A percentile compares a stretch with the other conserved stretches of the same genome.
These are phyloP conservation scores for Limanda limanda DNA, from an alignment of 2,113 vertebrate genomes.

Conservation along the genomic window DNA sequence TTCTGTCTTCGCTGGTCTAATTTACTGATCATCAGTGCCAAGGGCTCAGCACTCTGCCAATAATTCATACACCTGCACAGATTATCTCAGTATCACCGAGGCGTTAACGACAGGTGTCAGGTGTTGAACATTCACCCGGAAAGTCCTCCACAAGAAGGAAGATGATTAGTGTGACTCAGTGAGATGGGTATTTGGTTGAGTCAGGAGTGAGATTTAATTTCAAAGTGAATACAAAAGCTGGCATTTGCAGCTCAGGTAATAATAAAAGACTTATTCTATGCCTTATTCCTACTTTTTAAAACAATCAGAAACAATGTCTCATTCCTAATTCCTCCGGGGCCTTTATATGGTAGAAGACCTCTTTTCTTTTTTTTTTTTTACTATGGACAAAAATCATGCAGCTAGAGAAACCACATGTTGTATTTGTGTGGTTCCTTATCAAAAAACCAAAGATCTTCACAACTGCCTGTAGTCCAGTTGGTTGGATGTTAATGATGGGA, in stretches of 20 bases:
- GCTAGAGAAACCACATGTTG: conserved; percentile 73
- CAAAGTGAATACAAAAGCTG: conserved; percentile 45
- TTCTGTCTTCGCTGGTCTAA: conserved; percentile 65
- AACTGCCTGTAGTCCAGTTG: conserved; percentile 65
- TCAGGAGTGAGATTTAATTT: conserved; percentile 49
- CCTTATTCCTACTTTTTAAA: conserved; percentile 53
- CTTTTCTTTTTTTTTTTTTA: conserved; percentile 27
- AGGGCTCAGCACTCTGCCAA: conserved; percentile 54
- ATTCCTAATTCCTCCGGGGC: conserved; percentile 49
- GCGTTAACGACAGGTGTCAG: conserved; percentile 56
- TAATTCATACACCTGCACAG: conserved; percentile 59
- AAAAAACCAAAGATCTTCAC: conserved; percentile 73
- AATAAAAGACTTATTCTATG: conserved; percentile 23
- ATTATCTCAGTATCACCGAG: conserved; percentile 32
- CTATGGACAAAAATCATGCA: conserved; percentile 71
- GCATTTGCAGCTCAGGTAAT: conserved; percentile 68
- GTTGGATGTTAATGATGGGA: conserved; percentile 32
- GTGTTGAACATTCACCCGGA: conserved; percentile 42
- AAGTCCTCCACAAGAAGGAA: conserved; percentile 32
- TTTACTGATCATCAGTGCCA: conserved; percentile 74
- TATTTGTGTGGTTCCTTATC: conserved; percentile 59
- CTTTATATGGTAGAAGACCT: conserved; percentile 8
- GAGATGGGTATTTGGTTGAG: conserved; percentile 14
- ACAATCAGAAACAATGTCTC: conserved; percentile 41
- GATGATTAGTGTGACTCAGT: conserved; percentile 34